Conservation (phyloP, 2,888 invertebrate species). For the Labia minor region DNA sequence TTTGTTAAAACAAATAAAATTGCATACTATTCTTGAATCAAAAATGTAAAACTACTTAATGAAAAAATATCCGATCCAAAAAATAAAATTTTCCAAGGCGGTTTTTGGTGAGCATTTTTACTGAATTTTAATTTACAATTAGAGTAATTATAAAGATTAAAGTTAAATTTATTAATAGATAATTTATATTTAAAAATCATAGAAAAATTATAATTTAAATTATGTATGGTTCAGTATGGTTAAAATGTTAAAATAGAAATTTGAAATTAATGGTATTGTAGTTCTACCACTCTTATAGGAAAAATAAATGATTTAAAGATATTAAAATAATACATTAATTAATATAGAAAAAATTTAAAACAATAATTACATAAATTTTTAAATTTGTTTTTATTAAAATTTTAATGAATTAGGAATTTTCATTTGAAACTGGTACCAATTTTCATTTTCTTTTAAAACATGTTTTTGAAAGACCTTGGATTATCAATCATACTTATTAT, state of each 20-base stretch:
- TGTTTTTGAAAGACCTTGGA: too few species aligned
- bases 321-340: not conserved
- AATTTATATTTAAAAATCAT: not conserved
- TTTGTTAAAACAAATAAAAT: conserved; percentile 14
- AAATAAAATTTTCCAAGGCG: conserved; percentile 59
- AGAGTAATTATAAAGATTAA: not conserved
- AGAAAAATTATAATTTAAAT: not conserved
- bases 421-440: too few species aligned
- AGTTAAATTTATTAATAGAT: not conserved
- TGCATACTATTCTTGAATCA: conserved; percentile 56
- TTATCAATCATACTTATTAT: too few species aligned
- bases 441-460: too few species aligned
- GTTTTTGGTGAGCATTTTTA: conserved; percentile 24
- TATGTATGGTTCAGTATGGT: not conserved
- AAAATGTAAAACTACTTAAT: conserved; percentile 55
- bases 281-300: too few species aligned
- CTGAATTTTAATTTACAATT: conserved; percentile 1
- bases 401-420: too few species aligned
- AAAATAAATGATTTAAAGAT: not conserved
- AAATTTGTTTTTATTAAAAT: too few species aligned
- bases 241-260: too few species aligned
- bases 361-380: too few species aligned
- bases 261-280: too few species aligned
- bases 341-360: too few species aligned
- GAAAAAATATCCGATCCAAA: conserved; percentile 81